Conservation (phyloP, 2,797 vertebrate species). For the Pangasius krempfi region DNA sequence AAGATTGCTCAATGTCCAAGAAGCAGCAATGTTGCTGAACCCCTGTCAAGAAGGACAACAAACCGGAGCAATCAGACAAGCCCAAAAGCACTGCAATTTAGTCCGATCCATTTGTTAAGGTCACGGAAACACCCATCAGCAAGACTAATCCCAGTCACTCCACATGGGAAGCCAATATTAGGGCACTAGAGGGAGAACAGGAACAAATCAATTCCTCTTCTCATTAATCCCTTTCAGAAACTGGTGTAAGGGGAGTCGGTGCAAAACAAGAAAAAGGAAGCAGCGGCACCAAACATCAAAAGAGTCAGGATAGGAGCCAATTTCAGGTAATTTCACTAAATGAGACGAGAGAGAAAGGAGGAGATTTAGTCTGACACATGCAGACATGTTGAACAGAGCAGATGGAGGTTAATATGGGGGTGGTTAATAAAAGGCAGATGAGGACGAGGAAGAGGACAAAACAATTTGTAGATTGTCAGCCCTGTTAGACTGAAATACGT, state of each 20-base stretch:
- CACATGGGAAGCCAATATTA: slow-evolving; percentile 44
- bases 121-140: slow-evolving; percentile 12
- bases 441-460: slow-evolving; percentile 42
- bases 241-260: slow-evolving; percentile 5
- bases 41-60: slow-evolving; percentile 13
- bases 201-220: slow-evolving; percentile 38
- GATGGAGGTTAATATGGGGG: slow-evolving; percentile 46
- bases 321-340: slow-evolving; percentile 57
- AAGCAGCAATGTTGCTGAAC: slow-evolving; percentile 17
- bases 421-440: slow-evolving; percentile 39
- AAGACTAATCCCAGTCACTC: slow-evolving; percentile 29
- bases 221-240: slow-evolving; percentile 50
- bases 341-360: slow-evolving; percentile 39
- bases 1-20: neutral
- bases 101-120: slow-evolving; percentile 29
- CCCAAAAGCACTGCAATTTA: slow-evolving; percentile 38
- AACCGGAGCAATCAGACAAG: slow-evolving; percentile 31
- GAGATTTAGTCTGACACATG: slow-evolving; percentile 48
- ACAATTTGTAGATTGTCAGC: slow-evolving; percentile 34
- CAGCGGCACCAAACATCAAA: slow-evolving; percentile 43
- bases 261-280: slow-evolving; percentile 32
- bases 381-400: slow-evolving; percentile 44
- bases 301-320: slow-evolving; percentile 46
- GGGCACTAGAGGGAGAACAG: slow-evolving; percentile 13
- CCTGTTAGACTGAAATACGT: slow-evolving; percentile 22